Evolutionary conservation across 2,888 invertebrate species (phyloP).

Genomic region (Acronicta alni): DNA sequence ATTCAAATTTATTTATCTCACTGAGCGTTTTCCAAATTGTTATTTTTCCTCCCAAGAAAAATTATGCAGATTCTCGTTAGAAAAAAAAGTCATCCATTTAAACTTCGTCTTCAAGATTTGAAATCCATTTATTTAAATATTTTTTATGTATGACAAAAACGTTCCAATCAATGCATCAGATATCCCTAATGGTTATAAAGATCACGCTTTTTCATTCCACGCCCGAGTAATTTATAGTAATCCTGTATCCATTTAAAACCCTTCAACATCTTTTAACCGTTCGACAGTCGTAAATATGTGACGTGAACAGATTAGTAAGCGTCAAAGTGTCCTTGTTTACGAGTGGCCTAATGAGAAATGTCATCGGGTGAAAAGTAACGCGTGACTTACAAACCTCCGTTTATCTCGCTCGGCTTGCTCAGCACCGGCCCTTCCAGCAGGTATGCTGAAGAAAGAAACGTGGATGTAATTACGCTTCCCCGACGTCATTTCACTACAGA

Average conservation of each 20-base stretch:
- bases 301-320: conserved; percentile 81
- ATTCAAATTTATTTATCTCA: no score
- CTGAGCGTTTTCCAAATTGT: no score
- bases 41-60: no score
- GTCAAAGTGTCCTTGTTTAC: conserved; percentile 83
- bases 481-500: conserved; percentile 34
- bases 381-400: conserved; percentile 76
- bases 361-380: conserved; percentile 70
- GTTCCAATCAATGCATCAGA: conserved; percentile 14
- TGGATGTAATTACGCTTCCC: conserved; percentile 61
- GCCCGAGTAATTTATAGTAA: conserved; percentile 67
- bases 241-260: conserved; percentile 64
- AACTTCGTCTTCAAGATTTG: no score
- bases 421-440: conserved; percentile 46
- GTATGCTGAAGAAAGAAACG: conserved; percentile 57
- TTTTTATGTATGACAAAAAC: no score
- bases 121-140: no score
- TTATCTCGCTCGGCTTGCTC: conserved; percentile 59
- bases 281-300: conserved; percentile 79
- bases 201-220: conserved; percentile 62
- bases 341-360: conserved; percentile 82
- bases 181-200: conserved; percentile 60
- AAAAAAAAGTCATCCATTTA: no score
- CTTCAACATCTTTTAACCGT: conserved; percentile 72
- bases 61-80: no score